A percentile compares a stretch with the other conserved stretches of the same genome.
Conservation (phyloP, 1,140 invertebrate genomes). For the Lordiphosa stackelbergi region DNA sequence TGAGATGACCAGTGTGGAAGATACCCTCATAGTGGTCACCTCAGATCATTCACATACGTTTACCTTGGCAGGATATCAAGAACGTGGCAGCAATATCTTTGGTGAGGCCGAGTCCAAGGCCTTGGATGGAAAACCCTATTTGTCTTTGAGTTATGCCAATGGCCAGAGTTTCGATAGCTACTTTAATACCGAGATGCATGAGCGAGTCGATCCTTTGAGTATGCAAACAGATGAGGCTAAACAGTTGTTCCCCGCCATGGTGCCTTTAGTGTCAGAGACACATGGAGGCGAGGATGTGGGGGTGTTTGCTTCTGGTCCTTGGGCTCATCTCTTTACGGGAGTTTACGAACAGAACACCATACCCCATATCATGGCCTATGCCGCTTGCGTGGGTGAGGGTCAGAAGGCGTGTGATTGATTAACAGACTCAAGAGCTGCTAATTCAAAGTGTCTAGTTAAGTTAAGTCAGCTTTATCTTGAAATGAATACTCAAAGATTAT, state of each 20-base stretch:
- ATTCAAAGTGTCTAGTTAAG: too few species aligned
- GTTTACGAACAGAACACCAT: constrained; percentile 89
- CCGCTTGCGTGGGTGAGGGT: constrained; percentile 79
- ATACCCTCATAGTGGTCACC: constrained; percentile 84
- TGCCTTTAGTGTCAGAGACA: constrained; percentile 79
- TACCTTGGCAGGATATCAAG: constrained; percentile 81
- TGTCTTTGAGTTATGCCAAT: constrained; percentile 86
- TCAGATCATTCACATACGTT: constrained; percentile 85
- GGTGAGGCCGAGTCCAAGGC: constrained; percentile 72
- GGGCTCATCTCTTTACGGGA: constrained; percentile 85
- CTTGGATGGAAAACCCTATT: constrained; percentile 80
- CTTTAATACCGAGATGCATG: constrained; percentile 43
- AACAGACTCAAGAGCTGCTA: background rate
- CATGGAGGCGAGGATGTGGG: constrained; percentile 85
- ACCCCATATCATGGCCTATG: constrained; percentile 85
- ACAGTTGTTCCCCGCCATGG: constrained; percentile 78
- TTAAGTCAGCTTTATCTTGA: too few species aligned
- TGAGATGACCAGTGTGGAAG: constrained; percentile 78
- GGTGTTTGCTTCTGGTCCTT: constrained; percentile 82
- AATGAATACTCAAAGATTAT: too few species aligned
- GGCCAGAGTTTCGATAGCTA: constrained; percentile 79
- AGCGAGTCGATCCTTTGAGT: constrained; percentile 55
- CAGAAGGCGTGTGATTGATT: constrained; percentile 62
- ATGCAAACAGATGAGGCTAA: constrained; percentile 16
- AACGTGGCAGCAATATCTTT: constrained; percentile 79